Evolutionary conservation across 2,888 invertebrate species (phyloP), one percentile per base, ranked within the genome.

Genomic region (Torymus tubicola): DNA sequence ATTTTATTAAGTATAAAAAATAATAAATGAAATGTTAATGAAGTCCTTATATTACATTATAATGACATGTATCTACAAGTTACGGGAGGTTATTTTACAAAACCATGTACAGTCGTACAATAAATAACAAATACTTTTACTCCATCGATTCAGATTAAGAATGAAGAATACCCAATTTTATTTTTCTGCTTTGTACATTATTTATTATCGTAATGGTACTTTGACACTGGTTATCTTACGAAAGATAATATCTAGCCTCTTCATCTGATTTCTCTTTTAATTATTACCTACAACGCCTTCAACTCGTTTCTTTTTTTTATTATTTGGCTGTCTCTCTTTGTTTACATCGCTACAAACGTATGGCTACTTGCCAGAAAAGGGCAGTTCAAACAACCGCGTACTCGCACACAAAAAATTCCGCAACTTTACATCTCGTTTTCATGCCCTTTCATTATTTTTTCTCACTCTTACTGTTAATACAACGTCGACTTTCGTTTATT

Each of bases 191-290:
- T 90, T 89, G 88, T 90, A 90, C 89, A 89, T 87, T 86, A 85
- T 87, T 89, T 89, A 89, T 90, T 90, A 90, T 88, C 87, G 85
- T 88, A 89, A 87, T 87, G 85, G 86, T 89, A 89, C 87, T 90
- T 90, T 90, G 89, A 90, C 90, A 90, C 89, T 88, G 88, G 89
- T 90, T 90, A 89, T 87, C 89, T 90, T 90, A 90, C 87, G 90
- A 90, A 90, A 90, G 89, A 90, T 90, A 90, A 89, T 90, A 88
- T 90, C 88, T 90, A 90, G 86, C 86, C 87, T 90, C 87, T 89
- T 87, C 84, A 82, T 84, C 78, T 75, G 68, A 63, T 80, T 78
- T 80, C 72, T 80, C 81, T 71, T 70, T 68, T 67, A 75, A 61
- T 12, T 69, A 63, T 50, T 67, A 75, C 75, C 75, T 78, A 75